A percentile compares a stretch with the other conserved stretches of the same genome.
Conservation (phyloP, 2,797 vertebrate genomes). For the Urophycis tenuis region DNA sequence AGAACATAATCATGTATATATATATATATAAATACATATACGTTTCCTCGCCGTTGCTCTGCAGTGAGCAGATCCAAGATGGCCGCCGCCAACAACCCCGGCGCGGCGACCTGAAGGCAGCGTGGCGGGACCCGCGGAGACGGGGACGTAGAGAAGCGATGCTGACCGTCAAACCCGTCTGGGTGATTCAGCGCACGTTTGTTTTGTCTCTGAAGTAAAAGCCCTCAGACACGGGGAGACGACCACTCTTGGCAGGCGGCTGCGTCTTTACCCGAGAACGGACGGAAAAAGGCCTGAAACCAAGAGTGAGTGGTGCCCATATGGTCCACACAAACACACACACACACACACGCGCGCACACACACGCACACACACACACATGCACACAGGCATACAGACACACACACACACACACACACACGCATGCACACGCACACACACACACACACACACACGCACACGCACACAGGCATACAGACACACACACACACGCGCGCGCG, state of each 20-base stretch:
- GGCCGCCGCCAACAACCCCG: not conserved
- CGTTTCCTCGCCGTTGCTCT: not conserved
- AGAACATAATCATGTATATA: not conserved
- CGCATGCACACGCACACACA: no score
- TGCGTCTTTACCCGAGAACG: slow-evolving; percentile 13
- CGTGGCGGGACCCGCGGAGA: not conserved
- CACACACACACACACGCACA: slow-evolving; percentile 16
- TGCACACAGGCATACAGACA: no score
- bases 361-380: slow-evolving; percentile 4
- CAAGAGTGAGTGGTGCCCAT: slow-evolving; percentile 15
- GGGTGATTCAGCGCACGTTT: not conserved
- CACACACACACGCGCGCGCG: no score
- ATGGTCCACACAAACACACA: slow-evolving; percentile 33
- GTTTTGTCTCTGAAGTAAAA: slow-evolving; percentile 7
- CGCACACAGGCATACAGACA: slow-evolving; percentile 6
- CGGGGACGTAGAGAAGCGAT: not conserved
- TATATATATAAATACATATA: no score
- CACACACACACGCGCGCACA: not conserved
- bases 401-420: no score
- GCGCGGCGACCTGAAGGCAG: not conserved
- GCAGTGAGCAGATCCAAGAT: not conserved
- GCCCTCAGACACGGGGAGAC: slow-evolving; percentile 5
- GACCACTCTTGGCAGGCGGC: slow-evolving; percentile 11
- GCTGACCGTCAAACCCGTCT: not conserved
- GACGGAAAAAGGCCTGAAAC: slow-evolving; percentile 35